Conservation (phyloP, 2,113 vertebrate species). For the Grammomys surdaster region DNA sequence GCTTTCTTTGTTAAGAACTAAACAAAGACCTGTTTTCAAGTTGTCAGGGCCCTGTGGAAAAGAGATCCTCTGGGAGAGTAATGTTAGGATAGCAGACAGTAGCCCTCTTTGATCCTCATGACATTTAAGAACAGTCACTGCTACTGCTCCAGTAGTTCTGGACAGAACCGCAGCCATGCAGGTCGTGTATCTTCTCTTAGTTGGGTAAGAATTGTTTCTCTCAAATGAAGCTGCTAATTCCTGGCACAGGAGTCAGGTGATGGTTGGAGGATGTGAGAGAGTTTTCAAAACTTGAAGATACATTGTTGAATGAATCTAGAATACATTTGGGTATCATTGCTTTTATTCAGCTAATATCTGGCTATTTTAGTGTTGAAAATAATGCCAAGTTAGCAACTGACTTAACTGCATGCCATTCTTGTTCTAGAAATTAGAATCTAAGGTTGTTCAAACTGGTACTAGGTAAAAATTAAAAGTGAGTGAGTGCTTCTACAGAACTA, state of each 20-base stretch:
- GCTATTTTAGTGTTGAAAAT: slow-evolving; percentile 51
- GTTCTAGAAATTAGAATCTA: slow-evolving; percentile 32
- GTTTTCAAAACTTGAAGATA: slow-evolving; percentile 13
- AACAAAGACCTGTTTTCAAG: slow-evolving; percentile 84
- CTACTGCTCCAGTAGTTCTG: slow-evolving; percentile 95
- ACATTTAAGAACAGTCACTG: slow-evolving; percentile 94
- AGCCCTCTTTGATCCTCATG: slow-evolving; percentile 92
- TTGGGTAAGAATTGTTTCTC: slow-evolving; percentile 85
- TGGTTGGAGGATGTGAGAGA: not conserved
- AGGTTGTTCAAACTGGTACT: not conserved
- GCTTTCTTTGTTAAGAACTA: slow-evolving; percentile 32
- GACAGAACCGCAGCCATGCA: slow-evolving; percentile 98
- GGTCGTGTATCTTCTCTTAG: slow-evolving; percentile 94
- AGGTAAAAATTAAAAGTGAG: not conserved
- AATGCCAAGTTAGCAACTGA: not conserved
- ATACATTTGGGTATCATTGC: not conserved
- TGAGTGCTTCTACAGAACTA: slow-evolving; percentile 7
- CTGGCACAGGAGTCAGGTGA: not conserved
- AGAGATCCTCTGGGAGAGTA: slow-evolving; percentile 94
- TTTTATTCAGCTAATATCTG: slow-evolving; percentile 15
- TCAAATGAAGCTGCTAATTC: not conserved
- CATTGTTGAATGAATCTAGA: not conserved
- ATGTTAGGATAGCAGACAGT: slow-evolving; percentile 96
- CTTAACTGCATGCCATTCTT: not conserved
- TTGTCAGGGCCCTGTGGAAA: slow-evolving; percentile 95